Base-by-base conservation (phyloP, 2,113 vertebrate genomes). In the Vidua chalybeata region DNA sequence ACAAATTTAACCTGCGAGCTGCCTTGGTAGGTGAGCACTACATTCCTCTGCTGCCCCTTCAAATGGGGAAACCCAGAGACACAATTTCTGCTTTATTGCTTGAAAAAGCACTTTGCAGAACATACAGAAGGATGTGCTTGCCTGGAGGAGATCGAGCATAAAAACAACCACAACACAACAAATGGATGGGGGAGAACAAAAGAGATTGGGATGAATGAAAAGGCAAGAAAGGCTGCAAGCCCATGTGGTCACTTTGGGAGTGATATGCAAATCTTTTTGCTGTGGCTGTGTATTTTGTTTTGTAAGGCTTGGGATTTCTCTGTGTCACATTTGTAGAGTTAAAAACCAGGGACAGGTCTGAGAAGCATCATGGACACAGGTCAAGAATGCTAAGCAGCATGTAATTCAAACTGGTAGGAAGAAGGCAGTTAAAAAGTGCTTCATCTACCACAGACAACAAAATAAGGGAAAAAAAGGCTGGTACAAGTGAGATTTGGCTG, bases 31-130 rank as follows among this genome's bases (percentile, higher is more conserved):
- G 68, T 31, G 62, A 95, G 56, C 45, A 49, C 56, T 33, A 4
- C 27, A 30, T 67, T 83, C 13, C 4, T 76, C 5, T 31, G 35
- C 66, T 58, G 72, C 61, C 24, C 45, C 76, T 92, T 43, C 68
- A 89, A 27, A 68, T 33, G 68, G 61, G 76, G 75, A 71, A 84
- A 51, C 68, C 0, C 20, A 88, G 87, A 89, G 30, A 83, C 23
- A 30, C n/a, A 21, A 49, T 67, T 91, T 71, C 59, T 92, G 79
- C 75, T 91, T 80, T 90, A 41, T 31, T 88, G 92, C 82, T 26
- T 89, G 72, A 80, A 93, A 96, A 92, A 91, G 92, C 79, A 46
- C 85, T 96, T 95, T 93, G 64, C 35, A 86, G 83, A 89, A 43
- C 56, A 35, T 58, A 61, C 1, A 11, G 85, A 68, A 81, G 56